Evolutionary conservation across 2,888 invertebrate genomes (phyloP), one percentile per base, ranked within the genome.

Genomic region (Lordiphosa fenestrarum): DNA sequence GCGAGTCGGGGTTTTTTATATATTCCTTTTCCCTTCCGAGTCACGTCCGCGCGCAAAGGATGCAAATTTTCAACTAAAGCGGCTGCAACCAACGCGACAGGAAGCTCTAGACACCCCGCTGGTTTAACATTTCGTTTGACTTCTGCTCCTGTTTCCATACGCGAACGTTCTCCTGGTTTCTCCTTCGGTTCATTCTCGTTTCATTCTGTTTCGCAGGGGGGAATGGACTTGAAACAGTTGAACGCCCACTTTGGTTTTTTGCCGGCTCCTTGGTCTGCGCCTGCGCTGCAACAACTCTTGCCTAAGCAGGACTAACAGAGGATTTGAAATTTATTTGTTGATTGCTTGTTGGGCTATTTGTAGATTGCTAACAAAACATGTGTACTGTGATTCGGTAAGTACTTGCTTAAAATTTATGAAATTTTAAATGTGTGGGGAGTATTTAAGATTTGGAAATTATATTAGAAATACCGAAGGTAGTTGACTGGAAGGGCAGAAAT

Each of bases 11-110:
- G 15, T 15, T 49, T 48, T 35, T 46, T 30, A 15, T 46, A 4
- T 23, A 12, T 7, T 64, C 36, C 38, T 30, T 44, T 39, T n/a
- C n/a, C 49, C 55, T 53, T 46, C 62, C 69, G 63, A 58, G 67
- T 64, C 76, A 82, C 80, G 80, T 81, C 80, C 73, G 59, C 65
- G 55, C 69, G 66, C 66, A 59, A 67, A 73, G 80, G 74, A 81
- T 80, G 80, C 76, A 76, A 80, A 82, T 81, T 76, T 73, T 72
- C 72, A 52, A 80, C 80, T 81, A 57, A 81, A 64, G 52, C 62
- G 76, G 65, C 42, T 60, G 53, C 73, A 61, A 55, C 64, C 42
- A 57, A 41, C 50, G 51, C 42, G 41, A 23, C 62, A 41, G 68
- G 68, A 69, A 65, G 55, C 63, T 61, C 60, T 9, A 9, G 30